These are phyloP conservation scores for Clamator glandarius DNA, from an alignment of 2,797 vertebrate genomes.

Conservation along the genomic window DNA sequence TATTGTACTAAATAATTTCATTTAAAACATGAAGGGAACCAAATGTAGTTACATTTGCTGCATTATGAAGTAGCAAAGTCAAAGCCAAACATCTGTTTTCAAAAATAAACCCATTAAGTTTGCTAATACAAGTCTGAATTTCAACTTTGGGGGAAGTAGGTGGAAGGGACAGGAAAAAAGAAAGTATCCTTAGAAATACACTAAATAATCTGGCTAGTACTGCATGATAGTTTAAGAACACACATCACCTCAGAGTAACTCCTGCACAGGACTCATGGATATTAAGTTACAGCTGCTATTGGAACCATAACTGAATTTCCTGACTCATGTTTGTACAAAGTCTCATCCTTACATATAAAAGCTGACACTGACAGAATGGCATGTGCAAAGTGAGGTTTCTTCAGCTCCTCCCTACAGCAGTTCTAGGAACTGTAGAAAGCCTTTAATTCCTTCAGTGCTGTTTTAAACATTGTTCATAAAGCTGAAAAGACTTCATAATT, in stretches of 20 bases:
- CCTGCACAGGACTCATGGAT: neutral
- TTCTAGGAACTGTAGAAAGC: neutral
- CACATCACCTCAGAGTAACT: neutral
- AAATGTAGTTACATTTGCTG: neutral
- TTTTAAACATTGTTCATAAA: neutral
- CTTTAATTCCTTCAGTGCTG: neutral
- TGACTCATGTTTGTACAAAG: constrained; percentile 39
- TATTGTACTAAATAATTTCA: neutral
- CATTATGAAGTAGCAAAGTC: neutral
- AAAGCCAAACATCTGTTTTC: neutral
- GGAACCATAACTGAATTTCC: constrained; percentile 17
- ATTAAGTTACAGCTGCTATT: constrained; percentile 17
- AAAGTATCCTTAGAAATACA: neutral
- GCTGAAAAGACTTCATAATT: neutral
- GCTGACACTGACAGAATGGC: neutral
- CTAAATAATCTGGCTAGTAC: neutral
- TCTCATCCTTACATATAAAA: constrained; percentile 1
- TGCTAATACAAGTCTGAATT: neutral
- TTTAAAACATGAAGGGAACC: neutral
- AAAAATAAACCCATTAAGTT: neutral
- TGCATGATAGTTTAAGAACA: neutral
- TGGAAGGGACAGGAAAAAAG: neutral
- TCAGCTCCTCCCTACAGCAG: neutral
- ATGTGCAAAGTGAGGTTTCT: neutral
- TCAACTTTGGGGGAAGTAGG: neutral